A percentile compares a stretch with the other conserved stretches of the same genome.
These are phyloP conservation scores for Stratiomys singularior DNA, from an alignment of 2,888 invertebrate species.

Conservation along the genomic window DNA sequence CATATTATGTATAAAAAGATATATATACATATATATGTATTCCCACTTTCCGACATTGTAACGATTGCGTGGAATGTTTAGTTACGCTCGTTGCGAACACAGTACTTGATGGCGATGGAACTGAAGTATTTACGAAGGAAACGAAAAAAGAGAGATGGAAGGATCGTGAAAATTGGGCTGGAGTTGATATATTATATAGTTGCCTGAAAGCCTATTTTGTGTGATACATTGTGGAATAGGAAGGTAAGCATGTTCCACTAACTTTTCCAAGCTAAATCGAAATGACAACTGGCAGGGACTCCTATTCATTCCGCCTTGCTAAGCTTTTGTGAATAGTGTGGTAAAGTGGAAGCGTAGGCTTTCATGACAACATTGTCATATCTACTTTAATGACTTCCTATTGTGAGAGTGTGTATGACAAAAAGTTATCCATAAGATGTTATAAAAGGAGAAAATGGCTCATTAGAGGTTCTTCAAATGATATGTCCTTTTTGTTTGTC, in stretches of 20 bases:
- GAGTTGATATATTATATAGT: too few relatives aligned
- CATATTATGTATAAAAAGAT: not conserved
- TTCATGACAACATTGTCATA: not conserved
- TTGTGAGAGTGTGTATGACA: conserved; percentile 37
- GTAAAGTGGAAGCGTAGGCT: not conserved
- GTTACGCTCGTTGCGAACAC: not conserved
- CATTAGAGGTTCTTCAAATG: conserved; percentile 42
- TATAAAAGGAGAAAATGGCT: conserved; percentile 44
- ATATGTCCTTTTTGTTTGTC: conserved; percentile 34
- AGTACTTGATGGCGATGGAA: not conserved
- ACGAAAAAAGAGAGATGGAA: not conserved
- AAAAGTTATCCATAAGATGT: conserved; percentile 39
- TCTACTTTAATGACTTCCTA: conserved; percentile 37
- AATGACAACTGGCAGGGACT: conserved; percentile 2
- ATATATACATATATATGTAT: not conserved
- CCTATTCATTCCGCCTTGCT: too few relatives aligned
- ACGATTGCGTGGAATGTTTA: conserved; percentile 8
- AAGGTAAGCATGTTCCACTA: not conserved
- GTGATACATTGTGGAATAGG: not conserved
- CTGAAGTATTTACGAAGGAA: too few relatives aligned
- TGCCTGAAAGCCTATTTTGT: too few relatives aligned
- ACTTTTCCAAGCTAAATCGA: not conserved
- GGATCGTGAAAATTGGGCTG: too few relatives aligned
- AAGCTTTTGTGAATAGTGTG: conserved; percentile 16
- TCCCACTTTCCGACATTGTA: not conserved